These are phyloP conservation scores for Lucifuga dentata DNA, from an alignment of 2,113 vertebrate genomes.

Conservation along the genomic window DNA sequence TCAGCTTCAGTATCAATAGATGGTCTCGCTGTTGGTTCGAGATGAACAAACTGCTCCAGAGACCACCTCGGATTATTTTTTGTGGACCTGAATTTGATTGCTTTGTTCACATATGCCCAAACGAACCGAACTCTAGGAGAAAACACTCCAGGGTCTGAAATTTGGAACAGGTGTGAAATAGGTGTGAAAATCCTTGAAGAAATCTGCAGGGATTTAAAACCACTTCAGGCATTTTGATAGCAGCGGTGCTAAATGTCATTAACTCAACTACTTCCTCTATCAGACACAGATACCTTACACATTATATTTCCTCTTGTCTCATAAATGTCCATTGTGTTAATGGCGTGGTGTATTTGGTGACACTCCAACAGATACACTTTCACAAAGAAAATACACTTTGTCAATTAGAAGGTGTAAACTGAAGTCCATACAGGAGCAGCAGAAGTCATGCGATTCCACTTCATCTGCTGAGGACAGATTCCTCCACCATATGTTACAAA, in stretches of 20 bases:
- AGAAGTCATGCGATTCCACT: slow-evolving; percentile 8
- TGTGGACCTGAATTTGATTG: too few species aligned
- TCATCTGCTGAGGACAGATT: slow-evolving; percentile 41
- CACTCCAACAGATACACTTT: slow-evolving; percentile 37
- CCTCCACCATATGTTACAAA: slow-evolving; percentile 63
- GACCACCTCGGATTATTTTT: too few species aligned
- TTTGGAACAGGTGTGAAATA: too few species aligned
- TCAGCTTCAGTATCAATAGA: too few species aligned
- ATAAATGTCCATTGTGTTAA: slow-evolving; percentile 64
- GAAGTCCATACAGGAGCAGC: slow-evolving; percentile 15
- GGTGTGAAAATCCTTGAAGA: too few species aligned
- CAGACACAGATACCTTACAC: slow-evolving; percentile 41
- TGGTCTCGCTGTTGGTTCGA: too few species aligned
- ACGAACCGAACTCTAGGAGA: too few species aligned
- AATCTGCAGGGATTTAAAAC: slow-evolving; percentile 7
- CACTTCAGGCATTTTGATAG: slow-evolving; percentile 13
- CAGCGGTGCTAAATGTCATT: slow-evolving; percentile 38
- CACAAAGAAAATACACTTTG: slow-evolving; percentile 54
- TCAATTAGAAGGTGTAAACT: slow-evolving; percentile 53
- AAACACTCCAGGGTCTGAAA: too few species aligned
- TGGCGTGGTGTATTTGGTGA: slow-evolving; percentile 42
- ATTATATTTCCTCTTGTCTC: slow-evolving; percentile 49
- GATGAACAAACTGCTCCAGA: too few species aligned
- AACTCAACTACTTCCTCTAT: slow-evolving; percentile 49
- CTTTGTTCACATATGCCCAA: too few species aligned